phyloP scores from a whole-genome alignment of 2,888 invertebrate species.

The Eupithecia insigniata region DNA sequence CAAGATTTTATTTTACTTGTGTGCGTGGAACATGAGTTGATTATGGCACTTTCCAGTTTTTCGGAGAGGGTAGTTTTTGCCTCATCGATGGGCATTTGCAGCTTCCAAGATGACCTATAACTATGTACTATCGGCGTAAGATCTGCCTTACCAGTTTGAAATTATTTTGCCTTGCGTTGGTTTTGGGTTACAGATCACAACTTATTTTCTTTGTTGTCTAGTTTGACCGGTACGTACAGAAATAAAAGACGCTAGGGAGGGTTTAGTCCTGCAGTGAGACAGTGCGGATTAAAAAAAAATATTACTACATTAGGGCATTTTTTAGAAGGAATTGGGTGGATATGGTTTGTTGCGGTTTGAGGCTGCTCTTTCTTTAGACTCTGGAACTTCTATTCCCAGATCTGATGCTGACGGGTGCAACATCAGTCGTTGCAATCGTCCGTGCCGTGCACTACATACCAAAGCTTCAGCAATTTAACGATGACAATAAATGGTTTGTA shows the following conservation, averaged over 20 bases:
- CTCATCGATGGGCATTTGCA: background rate
- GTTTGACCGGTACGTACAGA: no score
- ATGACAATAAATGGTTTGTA: constrained; percentile 54
- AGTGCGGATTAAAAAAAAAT: background rate
- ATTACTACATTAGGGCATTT: background rate
- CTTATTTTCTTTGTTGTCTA: no score
- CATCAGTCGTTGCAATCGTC: constrained; percentile 51
- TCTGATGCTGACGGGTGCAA: background rate
- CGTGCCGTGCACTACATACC: constrained; percentile 51
- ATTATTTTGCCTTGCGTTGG: no score
- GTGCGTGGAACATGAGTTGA: background rate
- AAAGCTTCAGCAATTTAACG: constrained; percentile 40
- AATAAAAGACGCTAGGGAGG: background rate
- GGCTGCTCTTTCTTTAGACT: background rate
- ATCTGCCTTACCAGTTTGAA: no score
- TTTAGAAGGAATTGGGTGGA: background rate
- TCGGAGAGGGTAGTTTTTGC: background rate
- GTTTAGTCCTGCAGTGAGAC: background rate
- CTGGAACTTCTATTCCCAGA: background rate
- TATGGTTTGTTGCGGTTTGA: background rate
- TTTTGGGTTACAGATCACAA: no score
- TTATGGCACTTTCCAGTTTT: background rate
- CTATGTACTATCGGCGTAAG: no score
- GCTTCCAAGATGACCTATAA: background rate
- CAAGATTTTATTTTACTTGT: background rate